Evolutionary conservation across 2,888 invertebrate genomes (phyloP).

Genomic region (Pseudococcus longispinus): DNA sequence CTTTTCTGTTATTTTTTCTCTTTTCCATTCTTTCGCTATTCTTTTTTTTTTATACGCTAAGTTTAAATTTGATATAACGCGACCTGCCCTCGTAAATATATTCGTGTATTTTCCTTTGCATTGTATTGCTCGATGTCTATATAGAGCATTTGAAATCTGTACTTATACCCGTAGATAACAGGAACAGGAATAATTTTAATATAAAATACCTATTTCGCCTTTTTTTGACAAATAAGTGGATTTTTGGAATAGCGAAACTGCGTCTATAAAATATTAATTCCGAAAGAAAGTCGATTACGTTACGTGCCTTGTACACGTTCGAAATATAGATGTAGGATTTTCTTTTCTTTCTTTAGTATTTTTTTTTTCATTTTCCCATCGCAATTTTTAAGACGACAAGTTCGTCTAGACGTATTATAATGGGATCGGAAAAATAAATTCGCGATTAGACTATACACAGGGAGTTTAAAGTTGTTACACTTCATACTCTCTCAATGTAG

Average conservation of each 20-base stretch:
- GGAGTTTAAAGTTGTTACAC: slow-evolving; percentile 25
- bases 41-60: background rate
- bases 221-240: slow-evolving; percentile 34
- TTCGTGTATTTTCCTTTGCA: background rate
- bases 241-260: slow-evolving; percentile 28
- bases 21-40: slow-evolving; percentile 10
- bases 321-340: slow-evolving; percentile 17
- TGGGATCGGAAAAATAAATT: slow-evolving; percentile 23
- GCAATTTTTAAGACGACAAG: background rate
- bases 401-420: slow-evolving; percentile 30
- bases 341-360: background rate
- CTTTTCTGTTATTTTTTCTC: background rate
- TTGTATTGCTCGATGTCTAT: background rate
- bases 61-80: slow-evolving; percentile 34
- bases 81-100: slow-evolving; percentile 23
- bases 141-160: slow-evolving; percentile 11
- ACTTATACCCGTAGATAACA: slow-evolving; percentile 7
- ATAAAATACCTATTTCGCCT: slow-evolving; percentile 20
- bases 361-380: background rate
- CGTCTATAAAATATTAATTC: slow-evolving; percentile 28
- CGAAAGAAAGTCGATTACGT: slow-evolving; percentile 19
- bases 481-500: background rate
- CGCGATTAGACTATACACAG: slow-evolving; percentile 8
- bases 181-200: slow-evolving; percentile 21
- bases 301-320: background rate